A percentile compares a stretch with the other conserved stretches of the same genome.
Conservation (phyloP, 2,797 vertebrate genomes). For the Balearica regulorum region DNA sequence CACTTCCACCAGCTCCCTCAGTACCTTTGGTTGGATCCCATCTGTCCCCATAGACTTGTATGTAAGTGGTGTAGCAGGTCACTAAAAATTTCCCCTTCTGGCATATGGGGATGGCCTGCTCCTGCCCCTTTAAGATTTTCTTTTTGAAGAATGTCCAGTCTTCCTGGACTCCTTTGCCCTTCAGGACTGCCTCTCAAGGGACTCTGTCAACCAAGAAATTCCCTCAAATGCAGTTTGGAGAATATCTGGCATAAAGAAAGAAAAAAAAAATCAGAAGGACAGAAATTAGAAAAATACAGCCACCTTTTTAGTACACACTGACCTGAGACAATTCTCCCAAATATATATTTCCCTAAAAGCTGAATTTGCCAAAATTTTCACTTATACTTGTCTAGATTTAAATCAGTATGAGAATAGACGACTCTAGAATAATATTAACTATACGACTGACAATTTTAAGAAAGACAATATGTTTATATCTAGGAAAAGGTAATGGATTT, state of each 20-base stretch:
- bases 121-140: too few relatives aligned
- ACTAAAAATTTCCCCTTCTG: too few relatives aligned
- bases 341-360: not conserved
- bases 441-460: not conserved
- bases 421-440: not conserved
- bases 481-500: not conserved
- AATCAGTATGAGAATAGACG: not conserved
- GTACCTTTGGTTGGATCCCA: too few relatives aligned
- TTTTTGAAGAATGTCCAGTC: too few relatives aligned
- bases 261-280: not conserved
- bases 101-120: too few relatives aligned
- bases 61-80: too few relatives aligned
- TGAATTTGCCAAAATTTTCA: not conserved
- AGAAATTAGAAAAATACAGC: not conserved
- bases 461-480: not conserved
- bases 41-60: too few relatives aligned
- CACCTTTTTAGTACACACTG: not conserved
- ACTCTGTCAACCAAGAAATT: not conserved
- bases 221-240: not conserved
- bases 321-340: not conserved
- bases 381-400: not conserved
- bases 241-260: not conserved
- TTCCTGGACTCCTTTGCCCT: too few relatives aligned
- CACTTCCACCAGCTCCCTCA: too few relatives aligned
- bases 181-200: too few relatives aligned